phyloP scores from a whole-genome alignment of 1,140 invertebrate genomes.

The Oedothorax gibbosus region DNA sequence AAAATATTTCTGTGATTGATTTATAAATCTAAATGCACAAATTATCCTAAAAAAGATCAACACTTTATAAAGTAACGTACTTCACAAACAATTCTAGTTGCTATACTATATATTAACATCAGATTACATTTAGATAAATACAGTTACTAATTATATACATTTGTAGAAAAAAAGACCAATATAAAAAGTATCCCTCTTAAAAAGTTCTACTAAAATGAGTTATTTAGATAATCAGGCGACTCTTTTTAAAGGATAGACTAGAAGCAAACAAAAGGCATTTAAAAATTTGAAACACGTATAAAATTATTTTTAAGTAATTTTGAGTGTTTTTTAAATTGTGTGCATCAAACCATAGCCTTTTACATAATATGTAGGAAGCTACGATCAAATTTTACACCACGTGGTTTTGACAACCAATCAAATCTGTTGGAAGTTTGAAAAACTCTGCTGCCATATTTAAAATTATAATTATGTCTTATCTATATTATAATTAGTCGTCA shows the following conservation, averaged over 20 bases:
- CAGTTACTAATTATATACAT: conserved; percentile 24
- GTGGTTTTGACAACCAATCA: no score
- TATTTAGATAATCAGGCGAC: not conserved
- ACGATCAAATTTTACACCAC: not conserved
- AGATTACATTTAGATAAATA: conserved; percentile 49
- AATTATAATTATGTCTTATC: no score
- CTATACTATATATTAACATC: conserved; percentile 12
- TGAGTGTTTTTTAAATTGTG: not conserved
- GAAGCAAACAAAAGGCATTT: conserved; percentile 4
- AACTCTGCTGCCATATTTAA: no score
- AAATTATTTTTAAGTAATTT: conserved; percentile 7
- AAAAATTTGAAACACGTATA: conserved; percentile 16
- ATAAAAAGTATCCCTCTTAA: not conserved
- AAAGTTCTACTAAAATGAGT: conserved; percentile 5
- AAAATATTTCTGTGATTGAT: not conserved
- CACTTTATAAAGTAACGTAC: not conserved
- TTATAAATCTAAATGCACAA: conserved; percentile 1
- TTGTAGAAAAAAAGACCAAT: not conserved
- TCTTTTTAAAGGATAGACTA: conserved; percentile 9
- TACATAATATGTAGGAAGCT: conserved; percentile 6
- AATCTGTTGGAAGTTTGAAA: no score
- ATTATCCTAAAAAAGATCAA: not conserved
- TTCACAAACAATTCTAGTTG: conserved; percentile 4
- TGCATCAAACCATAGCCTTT: conserved; percentile 4
- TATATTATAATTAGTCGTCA: no score